phyloP scores from a whole-genome alignment of 2,113 vertebrate genomes.

The Saccopteryx leptura region DNA sequence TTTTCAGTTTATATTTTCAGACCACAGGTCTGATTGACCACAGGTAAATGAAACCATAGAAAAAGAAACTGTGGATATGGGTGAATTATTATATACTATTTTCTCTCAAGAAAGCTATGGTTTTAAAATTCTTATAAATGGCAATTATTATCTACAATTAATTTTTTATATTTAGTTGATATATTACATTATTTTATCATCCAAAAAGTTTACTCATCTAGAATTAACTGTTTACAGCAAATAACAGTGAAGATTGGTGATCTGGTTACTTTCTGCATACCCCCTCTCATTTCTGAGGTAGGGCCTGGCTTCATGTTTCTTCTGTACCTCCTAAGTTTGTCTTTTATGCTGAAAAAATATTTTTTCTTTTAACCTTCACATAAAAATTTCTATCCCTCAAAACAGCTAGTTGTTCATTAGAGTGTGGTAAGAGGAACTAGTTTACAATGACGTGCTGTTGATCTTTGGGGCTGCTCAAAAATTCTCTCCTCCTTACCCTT shows the following conservation, averaged over 20 bases:
- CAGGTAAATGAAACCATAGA: background rate
- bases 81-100: background rate
- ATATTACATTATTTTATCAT: background rate
- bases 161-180: background rate
- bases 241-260: background rate
- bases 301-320: background rate
- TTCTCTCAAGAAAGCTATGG: background rate
- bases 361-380: background rate
- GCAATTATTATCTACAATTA: background rate
- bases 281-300: background rate
- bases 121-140: background rate
- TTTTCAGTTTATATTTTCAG: background rate
- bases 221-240: background rate
- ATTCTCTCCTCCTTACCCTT: background rate
- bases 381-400: background rate
- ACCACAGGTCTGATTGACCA: background rate
- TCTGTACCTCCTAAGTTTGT: background rate
- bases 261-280: background rate
- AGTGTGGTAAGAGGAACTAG: background rate
- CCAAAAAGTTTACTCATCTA: background rate
- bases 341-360: background rate
- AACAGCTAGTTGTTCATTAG: fast-evolving
- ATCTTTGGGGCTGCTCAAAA: background rate
- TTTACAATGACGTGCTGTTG: background rate
- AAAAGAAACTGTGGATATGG: background rate